Percentiles rank a stretch among this genome's conserved stretches.
phyloP scores from a whole-genome alignment of 2,888 invertebrate species.

The Tiliacea aurago region DNA sequence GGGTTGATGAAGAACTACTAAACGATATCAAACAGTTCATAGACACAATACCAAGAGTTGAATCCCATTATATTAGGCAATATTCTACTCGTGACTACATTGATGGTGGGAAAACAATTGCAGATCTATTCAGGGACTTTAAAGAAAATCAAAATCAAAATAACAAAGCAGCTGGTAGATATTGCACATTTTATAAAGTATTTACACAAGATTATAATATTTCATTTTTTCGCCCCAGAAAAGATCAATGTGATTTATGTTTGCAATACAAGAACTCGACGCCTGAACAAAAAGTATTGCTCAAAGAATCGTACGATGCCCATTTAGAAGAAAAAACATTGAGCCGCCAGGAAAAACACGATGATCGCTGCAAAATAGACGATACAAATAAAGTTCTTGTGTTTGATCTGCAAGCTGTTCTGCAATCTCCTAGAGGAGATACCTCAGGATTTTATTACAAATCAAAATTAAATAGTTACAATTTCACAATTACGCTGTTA shows the following conservation, averaged over 20 bases:
- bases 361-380: constrained; percentile 42
- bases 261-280: constrained; percentile 31
- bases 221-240: neutral
- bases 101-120: constrained; percentile 54
- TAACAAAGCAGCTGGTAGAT: constrained; percentile 38
- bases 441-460: constrained; percentile 53
- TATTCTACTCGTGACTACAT: constrained; percentile 56
- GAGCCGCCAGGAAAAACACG: constrained; percentile 28
- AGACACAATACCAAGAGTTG: neutral
- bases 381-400: constrained; percentile 55
- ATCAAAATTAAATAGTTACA: constrained; percentile 50
- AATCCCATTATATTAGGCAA: constrained; percentile 15
- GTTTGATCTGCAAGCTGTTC: constrained; percentile 59
- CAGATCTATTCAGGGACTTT: constrained; percentile 52
- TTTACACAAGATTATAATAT: constrained; percentile 25
- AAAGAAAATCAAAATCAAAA: constrained; percentile 48
- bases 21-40: constrained; percentile 5
- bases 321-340: constrained; percentile 46
- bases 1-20: constrained; percentile 28
- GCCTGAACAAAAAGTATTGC: constrained; percentile 7
- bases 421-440: constrained; percentile 55
- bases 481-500: neutral
- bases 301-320: constrained; percentile 22
- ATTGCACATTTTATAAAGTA: constrained; percentile 49
- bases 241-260: constrained; percentile 51